A percentile compares a stretch with the other conserved stretches of the same genome.
Evolutionary conservation across 30 jellyfish, hydroid and myxozoan genomes (phyloP).

Genomic region (Mastigias papua): DNA sequence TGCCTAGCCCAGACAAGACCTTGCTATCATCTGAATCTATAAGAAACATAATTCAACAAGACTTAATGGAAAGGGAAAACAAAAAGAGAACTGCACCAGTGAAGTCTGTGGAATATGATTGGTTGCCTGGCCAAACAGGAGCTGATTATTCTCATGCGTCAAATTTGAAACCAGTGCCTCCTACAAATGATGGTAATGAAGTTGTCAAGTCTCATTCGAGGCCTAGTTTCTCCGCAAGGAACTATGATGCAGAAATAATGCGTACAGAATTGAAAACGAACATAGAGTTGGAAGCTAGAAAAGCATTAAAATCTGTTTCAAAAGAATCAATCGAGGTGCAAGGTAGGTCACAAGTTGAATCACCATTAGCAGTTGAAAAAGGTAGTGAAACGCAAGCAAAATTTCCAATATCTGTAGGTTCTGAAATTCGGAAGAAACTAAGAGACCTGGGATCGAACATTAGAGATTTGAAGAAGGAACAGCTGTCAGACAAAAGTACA

Average conservation of each 20-base stretch:
- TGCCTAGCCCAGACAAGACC: background rate
- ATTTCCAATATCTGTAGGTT: background rate
- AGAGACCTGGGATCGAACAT: constrained; percentile 23
- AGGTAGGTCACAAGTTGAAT: background rate
- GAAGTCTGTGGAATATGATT: background rate
- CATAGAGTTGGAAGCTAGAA: background rate
- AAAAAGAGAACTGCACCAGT: background rate
- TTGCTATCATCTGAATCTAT: constrained; percentile 27
- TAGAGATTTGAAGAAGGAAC: background rate
- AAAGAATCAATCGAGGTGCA: background rate
- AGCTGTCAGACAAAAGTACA: background rate
- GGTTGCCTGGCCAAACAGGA: background rate
- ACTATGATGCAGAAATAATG: background rate
- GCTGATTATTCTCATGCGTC: background rate
- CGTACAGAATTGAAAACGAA: background rate
- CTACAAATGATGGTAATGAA: background rate
- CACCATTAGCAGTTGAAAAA: background rate
- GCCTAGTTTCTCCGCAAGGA: background rate
- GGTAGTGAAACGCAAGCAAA: background rate
- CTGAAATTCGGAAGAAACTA: constrained; percentile 17
- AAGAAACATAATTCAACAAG: constrained; percentile 29
- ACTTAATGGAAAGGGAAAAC: constrained; percentile 9
- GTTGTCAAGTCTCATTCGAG: constrained; percentile 39
- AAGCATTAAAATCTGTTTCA: background rate
- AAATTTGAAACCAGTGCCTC: background rate